Base-by-base conservation (phyloP, 2,888 invertebrate genomes). In the Lasius platythorax region DNA sequence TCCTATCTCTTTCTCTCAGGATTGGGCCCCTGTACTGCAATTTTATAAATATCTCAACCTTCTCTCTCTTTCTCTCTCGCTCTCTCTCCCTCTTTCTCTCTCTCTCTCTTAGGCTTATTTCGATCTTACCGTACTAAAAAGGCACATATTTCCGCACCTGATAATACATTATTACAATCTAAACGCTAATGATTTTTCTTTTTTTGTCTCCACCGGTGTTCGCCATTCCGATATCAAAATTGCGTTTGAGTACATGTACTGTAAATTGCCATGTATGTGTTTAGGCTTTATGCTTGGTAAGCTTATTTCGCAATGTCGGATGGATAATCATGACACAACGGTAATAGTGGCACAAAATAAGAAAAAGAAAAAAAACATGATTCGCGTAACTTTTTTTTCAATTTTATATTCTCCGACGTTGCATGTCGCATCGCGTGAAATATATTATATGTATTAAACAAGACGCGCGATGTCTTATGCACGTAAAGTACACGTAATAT, bases 61-160 rank as follows among this genome's bases (percentile, higher is more conserved):
- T 92, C 91, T 92, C 91, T 94, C 90, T 92, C 91, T 91, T n/a
- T 53, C n/a, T 53, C 8, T 94, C 90, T 92, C 91, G 94, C 94
- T 94, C 89, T 92, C 91, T 94, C 91, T 92, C 91, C 93, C 90
- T 92, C 91, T 91, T n/a, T 53, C n/a, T 53, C 8, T 94, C 90
- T 92, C 91, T 94, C 94, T 94, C 89, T 92, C 91, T 94, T 94
- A 94, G 93, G 93, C 92, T 94, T 94, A 94, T 92, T 93, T 92
- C 91, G 93, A 92, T 92, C 94, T 94, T 94, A 95, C 93, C 92
- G 92, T 92, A 93, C 95, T 95, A 95, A 94, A 94, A 95, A 95
- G 95, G 95, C 95, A 95, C 95, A 94, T 94, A 93, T 93, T 94
- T 93, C 89, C 93, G 93, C 94, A 94, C 93, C 93, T 92, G 92